These are phyloP conservation scores for Agrochola litura DNA, from an alignment of 2,888 invertebrate genomes.

Conservation along the genomic window DNA sequence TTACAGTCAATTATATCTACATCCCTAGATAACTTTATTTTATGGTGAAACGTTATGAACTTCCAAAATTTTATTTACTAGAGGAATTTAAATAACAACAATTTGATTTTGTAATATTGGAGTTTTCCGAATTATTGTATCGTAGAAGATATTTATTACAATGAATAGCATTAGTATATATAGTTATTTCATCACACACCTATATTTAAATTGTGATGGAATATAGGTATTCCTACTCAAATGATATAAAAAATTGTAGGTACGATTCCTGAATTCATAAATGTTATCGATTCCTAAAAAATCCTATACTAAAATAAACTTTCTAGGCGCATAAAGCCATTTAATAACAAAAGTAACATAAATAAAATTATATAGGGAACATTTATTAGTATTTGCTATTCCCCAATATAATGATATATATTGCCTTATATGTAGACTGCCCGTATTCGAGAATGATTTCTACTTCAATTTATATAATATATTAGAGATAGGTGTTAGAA, in stretches of 20 bases:
- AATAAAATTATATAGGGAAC: slow-evolving; percentile 40
- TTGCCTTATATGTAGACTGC: slow-evolving; percentile 64
- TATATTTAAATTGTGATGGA: slow-evolving; percentile 11
- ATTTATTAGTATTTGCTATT: slow-evolving; percentile 38
- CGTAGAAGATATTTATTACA: slow-evolving; percentile 51
- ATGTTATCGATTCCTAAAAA: slow-evolving; percentile 15
- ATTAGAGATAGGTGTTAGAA: slow-evolving; percentile 58
- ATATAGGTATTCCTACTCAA: slow-evolving; percentile 14
- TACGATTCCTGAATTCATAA: slow-evolving; percentile 17
- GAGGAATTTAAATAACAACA: slow-evolving; percentile 25
- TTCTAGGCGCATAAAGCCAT: slow-evolving; percentile 31
- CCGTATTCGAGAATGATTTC: slow-evolving; percentile 45
- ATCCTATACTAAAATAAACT: slow-evolving; percentile 21
- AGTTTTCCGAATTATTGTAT: slow-evolving; percentile 67
- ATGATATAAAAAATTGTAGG: slow-evolving; percentile 8
- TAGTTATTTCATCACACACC: slow-evolving; percentile 7
- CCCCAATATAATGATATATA: slow-evolving; percentile 53
- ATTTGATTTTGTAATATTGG: slow-evolving; percentile 49
- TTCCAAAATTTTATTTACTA: slow-evolving; percentile 38
- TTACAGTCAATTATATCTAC: slow-evolving; percentile 60
- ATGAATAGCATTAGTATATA: slow-evolving; percentile 26
- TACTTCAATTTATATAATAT: slow-evolving; percentile 26
- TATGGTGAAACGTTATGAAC: slow-evolving; percentile 27
- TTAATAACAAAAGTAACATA: slow-evolving; percentile 14
- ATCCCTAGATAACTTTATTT: slow-evolving; percentile 20